These are phyloP conservation scores for Zaprionus ghesquierei DNA, from an alignment of 1,140 invertebrate species.

Conservation along the genomic window DNA sequence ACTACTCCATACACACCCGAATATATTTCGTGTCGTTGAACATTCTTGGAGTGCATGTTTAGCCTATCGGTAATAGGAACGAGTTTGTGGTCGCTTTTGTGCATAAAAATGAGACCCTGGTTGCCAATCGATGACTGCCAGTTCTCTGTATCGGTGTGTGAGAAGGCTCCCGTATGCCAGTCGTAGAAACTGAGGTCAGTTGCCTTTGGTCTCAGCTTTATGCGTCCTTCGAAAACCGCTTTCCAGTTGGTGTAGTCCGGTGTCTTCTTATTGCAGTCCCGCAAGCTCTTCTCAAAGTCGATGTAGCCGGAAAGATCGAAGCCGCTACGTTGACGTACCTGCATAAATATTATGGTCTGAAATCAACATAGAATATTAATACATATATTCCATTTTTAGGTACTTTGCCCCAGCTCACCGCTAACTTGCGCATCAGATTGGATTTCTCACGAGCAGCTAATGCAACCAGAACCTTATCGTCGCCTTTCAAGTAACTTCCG, in stretches of 20 bases:
- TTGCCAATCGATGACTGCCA: constrained; percentile 48
- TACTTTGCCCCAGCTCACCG: too few species aligned
- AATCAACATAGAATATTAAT: too few species aligned
- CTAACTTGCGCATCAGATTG: too few species aligned
- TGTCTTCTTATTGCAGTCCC: constrained; percentile 12
- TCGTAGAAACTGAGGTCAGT: constrained; percentile 58
- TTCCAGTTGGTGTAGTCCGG: constrained; percentile 50
- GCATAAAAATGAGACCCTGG: constrained; percentile 53
- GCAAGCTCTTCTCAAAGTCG: constrained; percentile 60
- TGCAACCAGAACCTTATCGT: too few species aligned
- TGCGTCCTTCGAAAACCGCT: constrained; percentile 39
- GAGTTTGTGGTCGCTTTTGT: constrained; percentile 62
- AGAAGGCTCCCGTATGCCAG: constrained; percentile 33
- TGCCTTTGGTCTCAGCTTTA: constrained; percentile 37
- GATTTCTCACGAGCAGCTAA: too few species aligned
- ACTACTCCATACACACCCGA: too few species aligned
- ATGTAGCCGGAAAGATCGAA: constrained; percentile 67
- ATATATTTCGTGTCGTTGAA: too few species aligned
- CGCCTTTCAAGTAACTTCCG: too few species aligned
- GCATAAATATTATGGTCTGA: constrained; percentile 69
- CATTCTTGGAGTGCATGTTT: too few species aligned
- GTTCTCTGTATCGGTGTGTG: constrained; percentile 57
- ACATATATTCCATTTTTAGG: too few species aligned
- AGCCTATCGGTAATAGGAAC: constrained; percentile 38
- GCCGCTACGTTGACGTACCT: constrained; percentile 40